Conservation (phyloP, 2,113 vertebrate species). For the Ailurus styani region DNA sequence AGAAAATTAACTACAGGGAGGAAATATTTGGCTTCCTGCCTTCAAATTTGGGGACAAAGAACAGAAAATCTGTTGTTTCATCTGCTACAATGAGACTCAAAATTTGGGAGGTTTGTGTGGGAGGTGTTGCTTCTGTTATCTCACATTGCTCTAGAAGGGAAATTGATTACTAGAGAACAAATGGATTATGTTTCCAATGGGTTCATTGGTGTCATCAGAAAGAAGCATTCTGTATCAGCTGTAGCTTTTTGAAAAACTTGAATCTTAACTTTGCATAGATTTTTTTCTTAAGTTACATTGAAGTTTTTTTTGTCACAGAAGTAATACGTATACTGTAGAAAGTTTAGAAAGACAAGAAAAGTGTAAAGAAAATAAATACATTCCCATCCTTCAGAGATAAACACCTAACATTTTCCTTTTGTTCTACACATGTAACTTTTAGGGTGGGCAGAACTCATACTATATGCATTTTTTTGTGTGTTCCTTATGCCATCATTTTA, state of each 20-base stretch:
- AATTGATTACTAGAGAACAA: constrained; percentile 52
- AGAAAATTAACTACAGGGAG: not conserved
- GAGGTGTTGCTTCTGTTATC: constrained; percentile 45
- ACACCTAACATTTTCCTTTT: not conserved
- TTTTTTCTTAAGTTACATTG: constrained; percentile 23
- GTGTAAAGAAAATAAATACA: constrained; percentile 20
- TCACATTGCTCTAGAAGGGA: constrained; percentile 43
- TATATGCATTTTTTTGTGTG: not conserved
- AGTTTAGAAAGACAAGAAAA: constrained; percentile 5
- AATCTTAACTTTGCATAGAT: not conserved
- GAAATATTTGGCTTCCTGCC: constrained; percentile 39
- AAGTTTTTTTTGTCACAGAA: not conserved
- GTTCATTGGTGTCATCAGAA: not conserved
- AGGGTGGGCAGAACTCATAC: not conserved
- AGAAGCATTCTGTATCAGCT: not conserved
- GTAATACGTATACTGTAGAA: not conserved
- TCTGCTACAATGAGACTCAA: constrained; percentile 47
- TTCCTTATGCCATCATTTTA: not conserved
- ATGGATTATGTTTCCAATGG: constrained; percentile 20
- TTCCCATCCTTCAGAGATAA: not conserved
- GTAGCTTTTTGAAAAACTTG: constrained; percentile 8
- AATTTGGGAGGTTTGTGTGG: constrained; percentile 38
- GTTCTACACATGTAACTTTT: not conserved
- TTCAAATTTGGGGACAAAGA: constrained; percentile 37
- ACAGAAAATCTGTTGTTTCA: constrained; percentile 57